Conservation (phyloP, 2,113 vertebrate genomes). For the Rhizomys pruinosus region DNA sequence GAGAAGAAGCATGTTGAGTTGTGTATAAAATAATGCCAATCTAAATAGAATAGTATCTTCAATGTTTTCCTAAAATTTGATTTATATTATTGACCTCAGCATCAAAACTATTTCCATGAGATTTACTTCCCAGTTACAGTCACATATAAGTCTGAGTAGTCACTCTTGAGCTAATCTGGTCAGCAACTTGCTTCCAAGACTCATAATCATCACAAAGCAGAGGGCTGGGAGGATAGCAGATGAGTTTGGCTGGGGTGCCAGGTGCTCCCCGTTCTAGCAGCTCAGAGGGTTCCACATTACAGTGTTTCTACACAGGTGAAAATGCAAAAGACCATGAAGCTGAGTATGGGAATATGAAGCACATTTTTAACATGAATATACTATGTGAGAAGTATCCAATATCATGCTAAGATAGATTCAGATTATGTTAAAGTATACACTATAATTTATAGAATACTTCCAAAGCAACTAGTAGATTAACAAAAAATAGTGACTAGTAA, state of each 20-base stretch:
- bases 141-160: neutral
- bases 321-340: neutral
- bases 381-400: neutral
- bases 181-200: too few relatives aligned
- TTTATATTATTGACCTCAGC: neutral
- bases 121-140: neutral
- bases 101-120: neutral
- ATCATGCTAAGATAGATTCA: neutral
- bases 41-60: neutral
- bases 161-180: neutral
- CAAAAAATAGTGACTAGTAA: neutral
- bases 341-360: neutral
- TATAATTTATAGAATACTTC: neutral
- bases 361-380: neutral
- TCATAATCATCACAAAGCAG: neutral
- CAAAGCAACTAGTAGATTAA: neutral
- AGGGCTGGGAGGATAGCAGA: accelerated
- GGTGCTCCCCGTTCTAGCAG: neutral
- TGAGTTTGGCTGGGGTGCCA: neutral
- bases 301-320: neutral
- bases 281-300: neutral
- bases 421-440: neutral
- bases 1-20: neutral
- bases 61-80: neutral
- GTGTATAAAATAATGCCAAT: neutral